phyloP scores from a whole-genome alignment of 2,888 invertebrate species.

The Dryobota labecula region DNA sequence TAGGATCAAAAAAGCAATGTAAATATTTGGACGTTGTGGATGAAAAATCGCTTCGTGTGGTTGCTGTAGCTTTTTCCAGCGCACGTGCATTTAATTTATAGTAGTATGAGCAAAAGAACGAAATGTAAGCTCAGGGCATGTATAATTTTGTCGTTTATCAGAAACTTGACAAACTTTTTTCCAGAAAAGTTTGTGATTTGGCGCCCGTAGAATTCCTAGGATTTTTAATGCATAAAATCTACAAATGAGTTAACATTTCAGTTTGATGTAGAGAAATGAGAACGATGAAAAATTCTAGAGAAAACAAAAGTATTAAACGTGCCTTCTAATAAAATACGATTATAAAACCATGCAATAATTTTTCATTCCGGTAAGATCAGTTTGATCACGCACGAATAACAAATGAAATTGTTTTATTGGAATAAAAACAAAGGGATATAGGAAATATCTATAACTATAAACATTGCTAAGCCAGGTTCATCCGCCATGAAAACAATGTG shows the following conservation, averaged over 20 bases:
- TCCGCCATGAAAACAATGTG: slow-evolving; percentile 67
- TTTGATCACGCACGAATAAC: slow-evolving; percentile 54
- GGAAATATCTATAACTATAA: slow-evolving; percentile 61
- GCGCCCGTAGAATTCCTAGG: not conserved
- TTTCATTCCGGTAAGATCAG: slow-evolving; percentile 35
- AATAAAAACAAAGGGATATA: slow-evolving; percentile 62
- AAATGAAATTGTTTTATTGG: slow-evolving; percentile 63
- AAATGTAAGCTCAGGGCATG: slow-evolving; percentile 46
- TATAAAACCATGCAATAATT: slow-evolving; percentile 42
- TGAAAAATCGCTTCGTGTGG: slow-evolving; percentile 60
- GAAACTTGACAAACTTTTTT: slow-evolving; percentile 40
- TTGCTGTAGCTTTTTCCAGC: slow-evolving; percentile 45
- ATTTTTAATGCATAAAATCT: slow-evolving; percentile 35
- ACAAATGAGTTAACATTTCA: slow-evolving; percentile 14
- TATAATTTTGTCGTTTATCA: slow-evolving; percentile 63
- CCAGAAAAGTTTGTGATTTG: slow-evolving; percentile 16
- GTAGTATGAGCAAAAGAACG: slow-evolving; percentile 44
- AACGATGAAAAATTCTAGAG: not conserved
- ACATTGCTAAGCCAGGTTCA: slow-evolving; percentile 60
- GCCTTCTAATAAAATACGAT: slow-evolving; percentile 9
- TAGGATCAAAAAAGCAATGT: slow-evolving; percentile 54
- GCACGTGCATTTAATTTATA: slow-evolving; percentile 61
- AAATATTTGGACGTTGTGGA: slow-evolving; percentile 52
- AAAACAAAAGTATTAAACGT: slow-evolving; percentile 1
- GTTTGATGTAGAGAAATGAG: not conserved